phyloP scores from a whole-genome alignment of 2,113 vertebrate species.

The Leuciscus idus region DNA sequence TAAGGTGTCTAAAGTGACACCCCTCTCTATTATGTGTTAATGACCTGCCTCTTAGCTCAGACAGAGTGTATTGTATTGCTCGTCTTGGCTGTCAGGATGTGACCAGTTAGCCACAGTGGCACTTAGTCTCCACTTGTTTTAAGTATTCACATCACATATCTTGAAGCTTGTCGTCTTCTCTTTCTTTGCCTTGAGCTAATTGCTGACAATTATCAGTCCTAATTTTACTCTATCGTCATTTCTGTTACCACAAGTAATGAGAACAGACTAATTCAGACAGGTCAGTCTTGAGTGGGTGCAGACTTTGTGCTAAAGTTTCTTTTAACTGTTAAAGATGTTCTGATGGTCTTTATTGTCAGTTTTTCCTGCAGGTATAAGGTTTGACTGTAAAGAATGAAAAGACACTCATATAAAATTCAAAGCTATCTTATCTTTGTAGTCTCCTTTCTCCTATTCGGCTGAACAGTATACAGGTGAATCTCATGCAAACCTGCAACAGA shows the following conservation, averaged over 20 bases:
- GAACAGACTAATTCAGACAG: conserved; percentile 38
- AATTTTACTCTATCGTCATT: conserved; percentile 55
- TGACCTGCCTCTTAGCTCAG: conserved; percentile 57
- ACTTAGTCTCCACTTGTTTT: conserved; percentile 45
- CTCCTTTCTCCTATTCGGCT: not conserved
- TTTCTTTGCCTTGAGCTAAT: conserved; percentile 43
- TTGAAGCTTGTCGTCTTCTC: conserved; percentile 47
- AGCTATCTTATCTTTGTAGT: not conserved
- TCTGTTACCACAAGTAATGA: conserved; percentile 41
- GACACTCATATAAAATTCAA: not conserved
- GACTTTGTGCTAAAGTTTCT: too few species aligned
- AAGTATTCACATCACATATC: conserved; percentile 42
- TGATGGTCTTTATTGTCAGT: not conserved
- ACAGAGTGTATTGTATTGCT: conserved; percentile 51
- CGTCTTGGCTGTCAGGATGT: conserved; percentile 47
- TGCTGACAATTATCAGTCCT: conserved; percentile 50
- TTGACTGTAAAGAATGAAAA: conserved; percentile 15
- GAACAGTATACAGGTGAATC: not conserved
- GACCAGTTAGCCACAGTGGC: conserved; percentile 45
- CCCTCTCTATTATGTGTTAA: conserved; percentile 57
- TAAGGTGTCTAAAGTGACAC: conserved; percentile 57
- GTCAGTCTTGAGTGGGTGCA: conserved; percentile 19
- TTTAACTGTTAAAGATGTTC: too few species aligned
- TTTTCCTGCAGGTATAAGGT: not conserved
- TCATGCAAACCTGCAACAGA: not conserved